A percentile compares a stretch with the other conserved stretches of the same genome.
These are phyloP conservation scores for Dendrolimus kikuchii DNA, from an alignment of 1,140 invertebrate species.

Conservation along the genomic window DNA sequence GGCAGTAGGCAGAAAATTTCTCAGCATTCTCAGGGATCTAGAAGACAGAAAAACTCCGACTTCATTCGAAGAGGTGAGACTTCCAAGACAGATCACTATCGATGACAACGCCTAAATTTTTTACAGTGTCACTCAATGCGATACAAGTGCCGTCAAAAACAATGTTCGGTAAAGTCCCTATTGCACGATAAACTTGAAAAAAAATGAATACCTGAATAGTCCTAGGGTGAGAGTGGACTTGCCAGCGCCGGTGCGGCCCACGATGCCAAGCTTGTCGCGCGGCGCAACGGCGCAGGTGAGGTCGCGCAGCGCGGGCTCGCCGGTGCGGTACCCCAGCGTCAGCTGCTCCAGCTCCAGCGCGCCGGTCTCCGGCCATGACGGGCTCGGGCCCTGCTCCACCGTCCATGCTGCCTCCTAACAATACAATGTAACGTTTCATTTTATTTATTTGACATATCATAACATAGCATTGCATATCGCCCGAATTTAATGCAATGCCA, in stretches of 20 bases:
- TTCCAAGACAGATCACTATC: too few species aligned
- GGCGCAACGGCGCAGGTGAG: constrained; percentile 52
- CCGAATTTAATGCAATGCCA: background rate
- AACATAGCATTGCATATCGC: too few species aligned
- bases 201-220: constrained; percentile 71
- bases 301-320: constrained; percentile 64
- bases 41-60: too few species aligned
- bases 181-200: too few species aligned
- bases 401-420: constrained; percentile 50
- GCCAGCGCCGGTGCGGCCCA: constrained; percentile 78
- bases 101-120: too few species aligned
- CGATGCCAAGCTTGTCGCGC: constrained; percentile 74
- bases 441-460: too few species aligned
- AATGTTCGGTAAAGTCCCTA: too few species aligned
- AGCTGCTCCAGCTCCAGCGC: constrained; percentile 54
- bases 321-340: constrained; percentile 47
- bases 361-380: constrained; percentile 55
- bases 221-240: constrained; percentile 74
- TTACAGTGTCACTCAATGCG: too few species aligned
- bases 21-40: too few species aligned
- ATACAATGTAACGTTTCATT: background rate
- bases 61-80: too few species aligned
- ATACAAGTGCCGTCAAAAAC: too few species aligned
- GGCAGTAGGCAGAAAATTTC: too few species aligned
- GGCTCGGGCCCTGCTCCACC: constrained; percentile 32